Evolutionary conservation across 2,797 vertebrate genomes (phyloP), one percentile per base, ranked within the genome.

Genomic region (Argentina silus): DNA sequence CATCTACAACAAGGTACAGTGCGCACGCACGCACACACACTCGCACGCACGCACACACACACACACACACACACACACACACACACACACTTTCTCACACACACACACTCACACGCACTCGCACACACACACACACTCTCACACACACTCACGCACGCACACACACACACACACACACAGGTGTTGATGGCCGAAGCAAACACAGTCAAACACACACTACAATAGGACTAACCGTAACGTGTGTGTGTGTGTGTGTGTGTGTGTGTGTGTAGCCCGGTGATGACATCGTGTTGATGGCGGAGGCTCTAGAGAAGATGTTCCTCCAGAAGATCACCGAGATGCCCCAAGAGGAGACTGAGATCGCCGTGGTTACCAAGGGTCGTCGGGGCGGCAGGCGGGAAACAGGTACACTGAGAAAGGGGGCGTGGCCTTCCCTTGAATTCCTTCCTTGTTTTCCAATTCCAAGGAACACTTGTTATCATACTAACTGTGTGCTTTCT

Each of bases 1-100:
- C 92, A 97, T 98, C 92, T 98, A 98, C 90, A 98, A 98, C 87
- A 97, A 97, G 96, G 96, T 97, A 78, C n/a, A 75, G 86, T 15
- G 3, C 12, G 17, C 17, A 11, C 36, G 23, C 14, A 14, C 12
- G 14, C 9, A 50, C 36, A 42, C 10, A 71, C 12, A 72, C 57
- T 50, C 8, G 48, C 43, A 56, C 67, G 42, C 27, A 56, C 51
- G 56, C 64, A 66, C 64, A 48, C 64, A 67, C 44, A 23, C 47
- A 11, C 0, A 10, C 0, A 63, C 36, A 53, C 27, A 43, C 10
- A 42, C 15, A 53, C 11, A 55, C 1, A 67, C 36, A 48, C n/a
- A 45, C 55, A 19, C 10, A 66, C 65, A 48, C 19, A 23, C 1
- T 7, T n/a, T 17, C 6, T 12, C 15, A 17, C 1, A 19, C n/a